Percentiles rank a stretch among this genome's conserved stretches.
phyloP scores from a whole-genome alignment of 2,888 invertebrate genomes.

The Caenorhabditis drosophilae region DNA sequence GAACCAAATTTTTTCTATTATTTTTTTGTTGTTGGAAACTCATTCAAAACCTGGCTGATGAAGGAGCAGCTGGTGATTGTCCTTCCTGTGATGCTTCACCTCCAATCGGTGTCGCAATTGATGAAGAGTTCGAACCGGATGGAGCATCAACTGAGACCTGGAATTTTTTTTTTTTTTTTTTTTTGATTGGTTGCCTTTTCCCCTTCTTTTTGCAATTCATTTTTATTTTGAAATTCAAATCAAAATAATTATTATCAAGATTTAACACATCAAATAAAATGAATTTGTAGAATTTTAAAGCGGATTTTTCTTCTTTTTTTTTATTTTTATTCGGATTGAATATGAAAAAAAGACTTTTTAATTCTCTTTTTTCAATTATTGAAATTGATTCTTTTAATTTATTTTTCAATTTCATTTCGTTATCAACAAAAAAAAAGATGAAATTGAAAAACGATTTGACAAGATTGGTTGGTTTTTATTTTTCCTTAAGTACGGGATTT shows the following conservation, averaged over 20 bases:
- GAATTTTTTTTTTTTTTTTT: not conserved
- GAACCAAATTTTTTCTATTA: too few species aligned
- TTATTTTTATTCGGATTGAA: too few species aligned
- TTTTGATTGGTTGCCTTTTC: not conserved
- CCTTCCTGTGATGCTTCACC: slow-evolving; percentile 46
- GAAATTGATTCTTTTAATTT: too few species aligned
- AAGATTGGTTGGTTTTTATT: not conserved
- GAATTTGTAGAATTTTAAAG: not conserved
- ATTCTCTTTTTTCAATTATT: too few species aligned
- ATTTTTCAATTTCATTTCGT: too few species aligned
- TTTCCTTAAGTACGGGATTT: not conserved
- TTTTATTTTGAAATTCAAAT: too few species aligned
- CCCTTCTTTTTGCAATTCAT: not conserved
- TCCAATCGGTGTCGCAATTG: slow-evolving; percentile 15
- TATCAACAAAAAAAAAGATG: too few species aligned
- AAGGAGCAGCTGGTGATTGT: slow-evolving; percentile 46
- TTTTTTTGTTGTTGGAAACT: not conserved
- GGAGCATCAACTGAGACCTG: slow-evolving; percentile 25
- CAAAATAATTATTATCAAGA: too few species aligned
- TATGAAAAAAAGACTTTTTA: too few species aligned
- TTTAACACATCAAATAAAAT: too few species aligned
- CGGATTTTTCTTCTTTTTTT: not conserved
- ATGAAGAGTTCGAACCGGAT: slow-evolving; percentile 11
- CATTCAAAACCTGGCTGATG: slow-evolving; percentile 33
- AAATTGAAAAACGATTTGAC: too few species aligned